These are phyloP conservation scores for Lasioglossum calceatum DNA, from an alignment of 2,888 invertebrate species.

Conservation along the genomic window DNA sequence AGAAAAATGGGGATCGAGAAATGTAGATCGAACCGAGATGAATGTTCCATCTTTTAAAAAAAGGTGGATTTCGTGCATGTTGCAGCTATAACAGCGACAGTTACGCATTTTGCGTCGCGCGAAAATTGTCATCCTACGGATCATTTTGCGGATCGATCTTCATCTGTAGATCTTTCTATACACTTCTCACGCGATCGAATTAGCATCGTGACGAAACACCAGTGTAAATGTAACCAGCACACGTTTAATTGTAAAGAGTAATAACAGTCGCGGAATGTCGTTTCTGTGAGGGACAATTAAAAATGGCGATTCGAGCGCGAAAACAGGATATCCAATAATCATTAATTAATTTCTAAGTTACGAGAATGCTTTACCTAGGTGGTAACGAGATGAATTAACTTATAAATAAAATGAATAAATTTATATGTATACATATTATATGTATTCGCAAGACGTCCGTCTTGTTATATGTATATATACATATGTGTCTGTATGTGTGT, in stretches of 20 bases:
- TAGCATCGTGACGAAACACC: neutral
- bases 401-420: conserved; percentile 71
- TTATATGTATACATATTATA: conserved; percentile 69
- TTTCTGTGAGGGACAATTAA: conserved; percentile 44
- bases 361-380: conserved; percentile 76
- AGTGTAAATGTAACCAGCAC: conserved; percentile 27
- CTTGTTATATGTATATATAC: conserved; percentile 58
- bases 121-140: neutral
- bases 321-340: conserved; percentile 56
- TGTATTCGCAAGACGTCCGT: conserved; percentile 53
- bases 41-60: conserved; percentile 4
- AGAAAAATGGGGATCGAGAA: neutral
- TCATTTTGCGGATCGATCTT: neutral
- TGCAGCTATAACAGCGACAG: conserved; percentile 12
- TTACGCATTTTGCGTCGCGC: neutral
- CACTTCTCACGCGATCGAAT: neutral
- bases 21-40: neutral
- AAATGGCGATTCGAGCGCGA: conserved; percentile 31
- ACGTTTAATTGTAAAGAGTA: conserved; percentile 42
- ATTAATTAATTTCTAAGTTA: conserved; percentile 69
- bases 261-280: conserved; percentile 34
- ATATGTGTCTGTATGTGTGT: conserved; percentile 65
- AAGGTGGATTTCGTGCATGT: conserved; percentile 25
- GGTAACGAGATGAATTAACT: conserved; percentile 75
- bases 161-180: neutral